phyloP scores from a whole-genome alignment of 2,797 vertebrate genomes.

The Aplochiton taeniatus region DNA sequence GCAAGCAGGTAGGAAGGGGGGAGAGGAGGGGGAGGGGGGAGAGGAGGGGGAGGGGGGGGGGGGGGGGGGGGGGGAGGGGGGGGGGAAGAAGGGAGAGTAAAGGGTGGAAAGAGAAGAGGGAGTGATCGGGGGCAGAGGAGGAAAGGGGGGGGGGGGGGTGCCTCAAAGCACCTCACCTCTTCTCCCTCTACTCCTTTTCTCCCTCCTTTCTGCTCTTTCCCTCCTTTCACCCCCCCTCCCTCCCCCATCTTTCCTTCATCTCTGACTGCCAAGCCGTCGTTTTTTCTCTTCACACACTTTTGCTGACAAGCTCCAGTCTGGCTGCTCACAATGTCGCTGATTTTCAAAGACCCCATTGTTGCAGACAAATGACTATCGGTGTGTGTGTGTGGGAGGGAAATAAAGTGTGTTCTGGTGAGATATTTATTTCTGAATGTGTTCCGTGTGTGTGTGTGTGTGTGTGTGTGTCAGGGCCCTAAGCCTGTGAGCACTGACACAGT shows the following conservation, averaged over 20 bases:
- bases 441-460: slow-evolving; percentile 15
- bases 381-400: slow-evolving; percentile 21
- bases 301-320: neutral
- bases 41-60: no score
- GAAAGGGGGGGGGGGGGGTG: no score
- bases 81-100: no score
- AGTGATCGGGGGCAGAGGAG: no score
- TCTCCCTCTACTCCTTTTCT: neutral
- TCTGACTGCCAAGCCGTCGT: neutral
- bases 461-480: slow-evolving; percentile 41
- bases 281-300: slow-evolving; percentile 7
- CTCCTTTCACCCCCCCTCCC: neutral
- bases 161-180: no score
- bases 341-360: slow-evolving; percentile 57
- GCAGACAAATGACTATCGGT: slow-evolving; percentile 42
- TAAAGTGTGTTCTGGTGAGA: neutral
- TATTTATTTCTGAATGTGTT: neutral
- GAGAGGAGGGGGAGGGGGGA: no score
- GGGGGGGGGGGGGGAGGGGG: no score
- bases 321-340: slow-evolving; percentile 38
- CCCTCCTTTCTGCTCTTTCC: neutral
- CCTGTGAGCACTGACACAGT: slow-evolving; percentile 49
- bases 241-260: slow-evolving; percentile 15
- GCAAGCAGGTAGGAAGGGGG: slow-evolving; percentile 95
- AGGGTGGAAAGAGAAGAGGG: no score